Conservation (phyloP, 2,888 invertebrate genomes). For the Endotricha flammealis region DNA sequence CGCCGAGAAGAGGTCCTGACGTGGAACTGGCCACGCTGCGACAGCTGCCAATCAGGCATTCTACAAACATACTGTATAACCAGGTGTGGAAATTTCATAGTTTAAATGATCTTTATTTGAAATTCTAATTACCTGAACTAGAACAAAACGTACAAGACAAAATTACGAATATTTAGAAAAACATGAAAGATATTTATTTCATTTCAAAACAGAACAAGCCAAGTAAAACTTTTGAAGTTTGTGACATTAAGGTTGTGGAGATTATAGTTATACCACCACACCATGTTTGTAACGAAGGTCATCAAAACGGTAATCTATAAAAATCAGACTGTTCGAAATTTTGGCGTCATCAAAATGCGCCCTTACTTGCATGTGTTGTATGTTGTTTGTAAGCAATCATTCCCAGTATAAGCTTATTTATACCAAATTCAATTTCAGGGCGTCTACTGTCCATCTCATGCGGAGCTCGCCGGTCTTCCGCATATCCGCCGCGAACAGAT, state of each 20-base stretch:
- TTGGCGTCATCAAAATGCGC: no score
- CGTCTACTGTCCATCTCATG: slow-evolving; percentile 80
- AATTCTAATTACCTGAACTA: slow-evolving; percentile 14
- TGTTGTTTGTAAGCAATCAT: no score
- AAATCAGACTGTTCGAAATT: no score
- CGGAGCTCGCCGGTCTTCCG: slow-evolving; percentile 88
- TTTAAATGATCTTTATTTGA: neutral
- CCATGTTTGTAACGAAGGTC: no score
- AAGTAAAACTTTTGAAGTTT: no score
- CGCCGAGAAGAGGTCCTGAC: slow-evolving; percentile 80
- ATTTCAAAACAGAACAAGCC: no score
- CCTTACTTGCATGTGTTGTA: slow-evolving; percentile 1
- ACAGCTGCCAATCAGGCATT: slow-evolving; percentile 91
- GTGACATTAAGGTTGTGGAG: no score
- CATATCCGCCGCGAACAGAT: slow-evolving; percentile 93
- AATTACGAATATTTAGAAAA: neutral
- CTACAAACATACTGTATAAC: slow-evolving; percentile 90
- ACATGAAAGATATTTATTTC: no score
- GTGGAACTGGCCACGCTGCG: slow-evolving; percentile 91
- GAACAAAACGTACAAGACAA: slow-evolving; percentile 27
- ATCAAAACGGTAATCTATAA: no score
- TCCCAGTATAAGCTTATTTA: no score
- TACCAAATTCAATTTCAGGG: no score
- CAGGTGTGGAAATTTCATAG: slow-evolving; percentile 43
- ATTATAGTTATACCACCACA: no score